Conservation (phyloP, 2,888 invertebrate species). For the Phortica okadai region DNA sequence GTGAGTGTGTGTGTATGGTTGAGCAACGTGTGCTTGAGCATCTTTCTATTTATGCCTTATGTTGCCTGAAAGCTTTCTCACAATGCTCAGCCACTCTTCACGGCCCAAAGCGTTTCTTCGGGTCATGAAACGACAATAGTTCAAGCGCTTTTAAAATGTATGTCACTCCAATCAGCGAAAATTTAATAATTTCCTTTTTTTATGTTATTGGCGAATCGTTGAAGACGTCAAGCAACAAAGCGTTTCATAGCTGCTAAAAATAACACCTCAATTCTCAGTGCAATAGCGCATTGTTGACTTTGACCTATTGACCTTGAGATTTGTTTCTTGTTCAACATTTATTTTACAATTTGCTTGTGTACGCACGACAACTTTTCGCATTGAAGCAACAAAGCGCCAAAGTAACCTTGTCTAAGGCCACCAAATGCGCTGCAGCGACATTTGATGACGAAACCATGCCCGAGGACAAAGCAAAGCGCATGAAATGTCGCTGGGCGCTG, state of each 20-base stretch:
- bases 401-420: slow-evolving; percentile 13
- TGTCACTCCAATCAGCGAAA: too few species aligned
- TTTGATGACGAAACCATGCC: slow-evolving; percentile 8
- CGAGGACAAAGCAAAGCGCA: neutral
- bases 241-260: neutral
- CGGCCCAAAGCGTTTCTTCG: neutral
- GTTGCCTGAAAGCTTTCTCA: too few species aligned
- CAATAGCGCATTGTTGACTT: neutral
- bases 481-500: neutral
- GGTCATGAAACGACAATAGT: neutral
- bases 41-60: too few species aligned
- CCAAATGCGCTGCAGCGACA: neutral
- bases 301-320: slow-evolving; percentile 30
- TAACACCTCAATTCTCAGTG: neutral
- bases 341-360: neutral
- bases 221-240: too few species aligned
- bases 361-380: neutral
- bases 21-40: too few species aligned
- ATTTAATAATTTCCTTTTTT: neutral
- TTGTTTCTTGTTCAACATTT: neutral
- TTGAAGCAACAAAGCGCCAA: slow-evolving; percentile 5
- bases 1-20: too few species aligned
- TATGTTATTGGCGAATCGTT: neutral
- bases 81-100: too few species aligned
- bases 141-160: slow-evolving; percentile 10